Evolutionary conservation across 1,140 invertebrate species (phyloP), one percentile per base, ranked within the genome.

Genomic region (Lasioglossum baleicum): DNA sequence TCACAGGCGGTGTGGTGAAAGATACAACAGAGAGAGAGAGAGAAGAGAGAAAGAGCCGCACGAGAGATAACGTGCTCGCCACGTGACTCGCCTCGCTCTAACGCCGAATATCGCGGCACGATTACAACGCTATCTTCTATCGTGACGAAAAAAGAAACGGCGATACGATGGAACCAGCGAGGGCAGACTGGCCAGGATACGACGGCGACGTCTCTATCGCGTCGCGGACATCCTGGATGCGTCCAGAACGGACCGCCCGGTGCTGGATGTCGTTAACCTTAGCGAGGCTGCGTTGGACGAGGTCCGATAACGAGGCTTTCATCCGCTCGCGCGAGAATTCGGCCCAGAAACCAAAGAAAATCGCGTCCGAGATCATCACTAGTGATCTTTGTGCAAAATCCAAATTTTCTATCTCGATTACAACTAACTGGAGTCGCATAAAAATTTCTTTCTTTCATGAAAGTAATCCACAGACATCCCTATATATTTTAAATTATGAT

Each of bases 201-300:
- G 63, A 31, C 60, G 75, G 68, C 83, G 86, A 81, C 84, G 81
- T 75, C 69, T 82, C 82, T 89, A 89, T 89, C 85, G 66, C 79
- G 78, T 83, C 81, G 85, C 88, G 88, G 88, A 89, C 88, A 89
- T 89, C 88, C 88, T 89, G 88, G 75, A 87, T 83, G 81, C 42
- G 75, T 63, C 60, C 74, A 73, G 63, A 74, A 63, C 84, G 78
- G 78, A 82, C 83, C n/a, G 56, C 20, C 76, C 72, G 78, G 17
- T 44, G 83, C 48, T 61, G 75, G 44, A 75, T 88, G 88, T 89
- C 88, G 79, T 89, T 89, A 89, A 89, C 88, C 88, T 84, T 87
- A 83, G n/a, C 40, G 56, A 61, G 17, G 35, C 71, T 87, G 84
- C 87, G 87, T 84, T 84, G 87, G 87, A 81, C 40, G 77, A 56